Evolutionary conservation across 2,888 invertebrate genomes (phyloP), one percentile per base, ranked within the genome.

Genomic region (Willowsia nigromaculata): DNA sequence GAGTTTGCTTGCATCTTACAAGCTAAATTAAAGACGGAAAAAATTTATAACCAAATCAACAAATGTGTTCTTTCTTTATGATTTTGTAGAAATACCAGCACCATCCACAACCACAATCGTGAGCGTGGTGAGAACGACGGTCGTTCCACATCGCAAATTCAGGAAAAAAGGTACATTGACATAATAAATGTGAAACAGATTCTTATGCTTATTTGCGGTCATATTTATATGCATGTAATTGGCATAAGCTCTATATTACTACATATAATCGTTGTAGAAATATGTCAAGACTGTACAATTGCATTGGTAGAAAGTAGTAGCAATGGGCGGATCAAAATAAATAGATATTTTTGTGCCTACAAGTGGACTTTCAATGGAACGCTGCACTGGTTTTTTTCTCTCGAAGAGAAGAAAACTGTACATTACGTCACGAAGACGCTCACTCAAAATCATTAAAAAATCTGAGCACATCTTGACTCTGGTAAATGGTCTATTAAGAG

Each of bases 71-170:
- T 76, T 80, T 81, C 92, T 90, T 65, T 76, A 9, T 71, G 90
- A n/a, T 93, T 93, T 94, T 93, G 47, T 95, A 97, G 97, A 97
- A 95, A 97, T 97, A 94, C 97, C 97, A 65, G 96, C 97, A 30
- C 97, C 97, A 47, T 97, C 97, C 40, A 97, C 97, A 90, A 95
- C 96, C 83, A 95, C 97, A 30, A 84, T 91, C 43, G 85, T 85
- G 18, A 87, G 71, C 47, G 53, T 87, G 5, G 56, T 56, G 13
- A 87, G 59, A 33, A 87, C 87, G 6, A 87, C 87, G 7, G 68
- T 30, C 5, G 25, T 40, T 59, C 87, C 87, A 30, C 81, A 81
- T 71, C 81, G 81, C 13, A 87, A 87, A 43, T 56, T 71, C 59
- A 81, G 81, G 81, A 87, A 81, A 74, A 87, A 87, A 87, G 87